A percentile compares a stretch with the other conserved stretches of the same genome.
phyloP scores from a whole-genome alignment of 2,888 invertebrate species.

The Brachycybe producta region DNA sequence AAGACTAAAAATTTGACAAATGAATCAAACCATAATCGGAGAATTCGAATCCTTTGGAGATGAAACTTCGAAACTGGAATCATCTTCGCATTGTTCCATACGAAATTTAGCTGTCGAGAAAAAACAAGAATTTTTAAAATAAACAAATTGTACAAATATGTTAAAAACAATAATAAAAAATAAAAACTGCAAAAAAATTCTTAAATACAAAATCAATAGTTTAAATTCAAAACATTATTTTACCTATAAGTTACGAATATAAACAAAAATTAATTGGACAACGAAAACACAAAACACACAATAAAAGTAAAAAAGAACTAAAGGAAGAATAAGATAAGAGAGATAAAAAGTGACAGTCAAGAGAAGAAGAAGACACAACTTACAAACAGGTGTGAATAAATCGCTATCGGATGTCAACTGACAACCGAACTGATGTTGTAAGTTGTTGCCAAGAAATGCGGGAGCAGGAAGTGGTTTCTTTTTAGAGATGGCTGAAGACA shows the following conservation, averaged over 20 bases:
- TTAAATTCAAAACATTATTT: too few species aligned
- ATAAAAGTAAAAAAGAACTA: too few species aligned
- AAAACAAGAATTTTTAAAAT: not conserved
- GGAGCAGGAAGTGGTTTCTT: conserved; percentile 27
- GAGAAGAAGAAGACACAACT: conserved; percentile 23
- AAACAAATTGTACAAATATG: not conserved
- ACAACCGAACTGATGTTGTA: conserved; percentile 24
- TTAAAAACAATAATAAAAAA: conserved; percentile 9
- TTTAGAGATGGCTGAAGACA: conserved; percentile 26
- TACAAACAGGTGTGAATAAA: conserved; percentile 38
- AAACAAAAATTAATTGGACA: too few species aligned
- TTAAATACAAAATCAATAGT: too few species aligned
- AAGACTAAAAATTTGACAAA: not conserved
- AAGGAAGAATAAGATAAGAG: too few species aligned
- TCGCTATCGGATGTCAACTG: conserved; percentile 32
- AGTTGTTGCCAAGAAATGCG: conserved; percentile 18
- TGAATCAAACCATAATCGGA: conserved; percentile 32
- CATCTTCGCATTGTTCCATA: conserved; percentile 43
- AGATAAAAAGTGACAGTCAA: not conserved
- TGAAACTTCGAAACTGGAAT: conserved; percentile 50
- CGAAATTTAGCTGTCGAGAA: conserved; percentile 13
- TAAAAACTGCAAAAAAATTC: too few species aligned
- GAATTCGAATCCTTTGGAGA: conserved; percentile 53
- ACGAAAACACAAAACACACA: too few species aligned
- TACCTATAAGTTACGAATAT: too few species aligned